Evolutionary conservation across 2,888 invertebrate genomes (phyloP).

Genomic region (Melipona beecheii): DNA sequence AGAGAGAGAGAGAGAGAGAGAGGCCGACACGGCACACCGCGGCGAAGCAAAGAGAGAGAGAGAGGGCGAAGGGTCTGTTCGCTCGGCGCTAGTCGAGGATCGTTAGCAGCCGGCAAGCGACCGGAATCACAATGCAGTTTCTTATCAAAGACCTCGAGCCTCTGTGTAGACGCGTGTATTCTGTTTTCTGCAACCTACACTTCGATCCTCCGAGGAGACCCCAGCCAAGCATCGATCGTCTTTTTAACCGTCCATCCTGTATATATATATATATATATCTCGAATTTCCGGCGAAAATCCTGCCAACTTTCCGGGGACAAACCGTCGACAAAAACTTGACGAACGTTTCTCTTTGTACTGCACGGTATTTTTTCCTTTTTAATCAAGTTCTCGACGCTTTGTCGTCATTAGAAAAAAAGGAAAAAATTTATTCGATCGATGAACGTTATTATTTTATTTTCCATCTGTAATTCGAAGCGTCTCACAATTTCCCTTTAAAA

Average conservation of each 20-base stretch:
- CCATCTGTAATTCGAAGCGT: too few species aligned
- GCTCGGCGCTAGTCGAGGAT: constrained; percentile 77
- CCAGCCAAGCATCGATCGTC: too few species aligned
- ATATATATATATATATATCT: not conserved
- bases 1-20: constrained; percentile 57
- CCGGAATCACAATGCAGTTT: constrained; percentile 83
- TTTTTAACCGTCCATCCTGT: not conserved
- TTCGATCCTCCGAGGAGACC: constrained; percentile 66
- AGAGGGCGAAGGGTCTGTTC: constrained; percentile 57
- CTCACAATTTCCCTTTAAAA: too few species aligned
- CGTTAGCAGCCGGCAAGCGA: constrained; percentile 82
- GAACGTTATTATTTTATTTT: too few species aligned
- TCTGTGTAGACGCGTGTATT: constrained; percentile 59
- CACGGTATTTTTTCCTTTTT: too few species aligned
- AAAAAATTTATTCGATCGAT: too few species aligned
- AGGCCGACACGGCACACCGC: not conserved
- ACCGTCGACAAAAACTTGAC: too few species aligned
- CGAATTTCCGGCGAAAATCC: not conserved
- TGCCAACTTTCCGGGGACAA: not conserved
- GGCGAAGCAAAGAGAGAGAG: constrained; percentile 12
- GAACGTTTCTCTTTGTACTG: too few species aligned
- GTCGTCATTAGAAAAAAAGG: too few species aligned
- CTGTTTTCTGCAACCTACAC: constrained; percentile 73
- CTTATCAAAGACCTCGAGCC: constrained; percentile 75
- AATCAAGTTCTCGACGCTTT: too few species aligned